These are phyloP conservation scores for Zaprionus vittiger DNA, from an alignment of 1,140 invertebrate species.

Conservation along the genomic window DNA sequence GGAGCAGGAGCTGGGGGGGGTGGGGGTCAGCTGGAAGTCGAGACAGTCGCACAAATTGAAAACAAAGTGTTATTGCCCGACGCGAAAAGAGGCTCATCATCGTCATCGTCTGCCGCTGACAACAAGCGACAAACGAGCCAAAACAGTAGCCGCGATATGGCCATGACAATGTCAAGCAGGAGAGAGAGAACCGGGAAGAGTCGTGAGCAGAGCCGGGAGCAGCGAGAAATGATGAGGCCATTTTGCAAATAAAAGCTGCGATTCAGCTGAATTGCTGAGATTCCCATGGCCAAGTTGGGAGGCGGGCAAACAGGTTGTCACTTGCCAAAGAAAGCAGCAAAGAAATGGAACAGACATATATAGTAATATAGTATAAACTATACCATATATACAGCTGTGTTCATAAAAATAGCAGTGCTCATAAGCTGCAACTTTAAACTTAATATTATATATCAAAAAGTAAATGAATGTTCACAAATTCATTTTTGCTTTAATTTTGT, in stretches of 20 bases:
- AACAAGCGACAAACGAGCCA: constrained; percentile 55
- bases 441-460: too few relatives aligned
- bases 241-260: constrained; percentile 56
- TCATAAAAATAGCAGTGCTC: too few relatives aligned
- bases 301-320: constrained; percentile 1
- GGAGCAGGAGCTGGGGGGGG: not conserved
- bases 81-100: constrained; percentile 31
- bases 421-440: too few relatives aligned
- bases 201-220: not conserved
- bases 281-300: constrained; percentile 39
- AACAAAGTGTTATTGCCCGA: constrained; percentile 65
- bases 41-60: constrained; percentile 55
- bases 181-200: not conserved
- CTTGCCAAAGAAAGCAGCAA: constrained; percentile 4
- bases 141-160: constrained; percentile 46
- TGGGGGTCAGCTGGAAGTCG: constrained; percentile 2
- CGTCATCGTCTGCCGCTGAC: constrained; percentile 5
- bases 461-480: too few relatives aligned
- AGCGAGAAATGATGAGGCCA: constrained; percentile 16
- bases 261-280: constrained; percentile 51
- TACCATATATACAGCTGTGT: too few relatives aligned
- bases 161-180: constrained; percentile 41
- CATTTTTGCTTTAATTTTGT: too few relatives aligned
- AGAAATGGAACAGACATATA: constrained; percentile 21
- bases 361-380: not conserved